Percentiles rank a stretch among this genome's conserved stretches.
phyloP scores from a whole-genome alignment of 1,140 invertebrate genomes.

The Brachionus sp. region DNA sequence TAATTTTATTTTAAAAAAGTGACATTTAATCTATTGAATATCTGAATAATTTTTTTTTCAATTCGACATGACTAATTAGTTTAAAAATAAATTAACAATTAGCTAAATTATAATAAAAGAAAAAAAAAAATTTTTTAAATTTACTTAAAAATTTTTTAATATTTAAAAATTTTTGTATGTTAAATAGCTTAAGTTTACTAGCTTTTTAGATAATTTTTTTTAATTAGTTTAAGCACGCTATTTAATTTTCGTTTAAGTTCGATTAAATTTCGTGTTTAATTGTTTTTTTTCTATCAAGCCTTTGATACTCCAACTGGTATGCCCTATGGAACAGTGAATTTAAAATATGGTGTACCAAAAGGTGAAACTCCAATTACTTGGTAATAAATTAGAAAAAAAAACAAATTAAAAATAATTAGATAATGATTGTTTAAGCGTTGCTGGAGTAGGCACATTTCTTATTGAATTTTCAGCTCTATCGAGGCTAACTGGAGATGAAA shows the following conservation, averaged over 20 bases:
- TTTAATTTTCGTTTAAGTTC: background rate
- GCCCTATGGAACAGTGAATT: constrained; percentile 89
- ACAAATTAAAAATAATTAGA: constrained; percentile 64
- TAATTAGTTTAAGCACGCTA: background rate
- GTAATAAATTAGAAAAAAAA: constrained; percentile 74
- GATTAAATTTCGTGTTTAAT: constrained; percentile 10
- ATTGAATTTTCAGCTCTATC: constrained; percentile 94
- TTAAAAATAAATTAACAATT: too few species aligned
- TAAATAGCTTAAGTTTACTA: background rate
- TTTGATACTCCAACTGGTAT: constrained; percentile 73
- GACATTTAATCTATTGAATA: too few species aligned
- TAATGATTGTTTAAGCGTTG: constrained; percentile 71
- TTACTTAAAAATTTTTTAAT: background rate
- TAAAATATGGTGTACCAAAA: constrained; percentile 47
- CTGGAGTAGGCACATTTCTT: constrained; percentile 93
- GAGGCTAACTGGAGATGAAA: constrained; percentile 79
- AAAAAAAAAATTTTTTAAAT: too few species aligned
- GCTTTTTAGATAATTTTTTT: background rate
- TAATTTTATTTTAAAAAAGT: background rate
- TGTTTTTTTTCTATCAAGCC: constrained; percentile 52
- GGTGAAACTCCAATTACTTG: constrained; percentile 42
- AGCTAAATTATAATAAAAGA: too few species aligned
- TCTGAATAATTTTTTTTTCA: background rate
- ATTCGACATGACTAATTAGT: too few species aligned
- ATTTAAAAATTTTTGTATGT: background rate